These are phyloP conservation scores for Mormyrops attenuatus DNA, from an alignment of 2,797 vertebrate species.

Conservation along the genomic window DNA sequence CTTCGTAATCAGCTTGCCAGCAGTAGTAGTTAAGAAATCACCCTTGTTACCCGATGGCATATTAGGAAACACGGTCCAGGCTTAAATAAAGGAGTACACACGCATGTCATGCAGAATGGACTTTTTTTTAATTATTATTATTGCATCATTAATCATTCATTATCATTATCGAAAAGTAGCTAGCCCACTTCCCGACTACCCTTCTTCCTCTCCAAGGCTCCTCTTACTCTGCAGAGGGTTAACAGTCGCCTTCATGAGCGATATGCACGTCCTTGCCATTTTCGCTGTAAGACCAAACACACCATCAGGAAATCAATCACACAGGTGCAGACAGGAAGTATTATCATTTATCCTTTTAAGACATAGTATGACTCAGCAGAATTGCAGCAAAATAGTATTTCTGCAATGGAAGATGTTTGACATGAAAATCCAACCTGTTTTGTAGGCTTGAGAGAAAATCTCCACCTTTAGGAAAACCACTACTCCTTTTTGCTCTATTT, in stretches of 20 bases:
- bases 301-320: neutral
- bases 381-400: neutral
- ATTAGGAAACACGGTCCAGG: neutral
- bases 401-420: neutral
- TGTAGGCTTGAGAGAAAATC: neutral
- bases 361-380: neutral
- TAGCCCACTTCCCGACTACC: neutral
- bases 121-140: neutral
- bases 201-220: neutral
- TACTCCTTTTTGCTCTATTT: neutral
- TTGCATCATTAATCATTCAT: neutral
- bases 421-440: neutral
- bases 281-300: neutral
- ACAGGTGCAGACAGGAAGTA: neutral
- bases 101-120: neutral
- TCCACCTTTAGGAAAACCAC: neutral
- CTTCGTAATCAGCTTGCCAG: neutral
- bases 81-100: neutral
- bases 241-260: neutral
- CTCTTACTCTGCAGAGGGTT: neutral
- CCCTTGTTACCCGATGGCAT: neutral
- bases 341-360: neutral
- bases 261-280: rapidly evolving
- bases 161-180: neutral
- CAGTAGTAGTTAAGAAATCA: neutral